These are phyloP conservation scores for Heterodera schachtii DNA, from an alignment of 1,140 invertebrate species.

Conservation along the genomic window DNA sequence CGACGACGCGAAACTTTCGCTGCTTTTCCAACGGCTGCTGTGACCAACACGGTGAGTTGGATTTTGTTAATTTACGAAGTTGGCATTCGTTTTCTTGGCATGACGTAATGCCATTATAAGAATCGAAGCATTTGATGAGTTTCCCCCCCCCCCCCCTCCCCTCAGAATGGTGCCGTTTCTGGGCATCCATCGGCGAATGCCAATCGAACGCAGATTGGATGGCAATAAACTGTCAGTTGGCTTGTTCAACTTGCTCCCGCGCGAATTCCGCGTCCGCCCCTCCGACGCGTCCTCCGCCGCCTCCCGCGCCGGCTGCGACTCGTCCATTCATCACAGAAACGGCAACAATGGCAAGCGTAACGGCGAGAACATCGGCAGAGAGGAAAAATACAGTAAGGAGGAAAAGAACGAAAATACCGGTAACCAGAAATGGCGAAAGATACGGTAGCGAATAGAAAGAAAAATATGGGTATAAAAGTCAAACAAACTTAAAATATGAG, in stretches of 20 bases:
- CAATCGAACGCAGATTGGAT: slow-evolving; percentile 55
- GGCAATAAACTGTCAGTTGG: slow-evolving; percentile 50
- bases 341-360: not conserved
- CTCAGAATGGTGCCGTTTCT: slow-evolving; percentile 50
- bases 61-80: not conserved
- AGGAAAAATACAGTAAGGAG: slow-evolving; percentile 3
- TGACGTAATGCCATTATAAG: not conserved
- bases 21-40: slow-evolving; percentile 54
- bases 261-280: not conserved
- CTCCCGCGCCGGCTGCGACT: no score
- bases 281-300: slow-evolving; percentile 9
- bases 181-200: slow-evolving; percentile 55
- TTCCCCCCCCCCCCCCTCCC: not conserved
- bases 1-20: slow-evolving; percentile 51
- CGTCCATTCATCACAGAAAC: not conserved
- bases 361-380: not conserved
- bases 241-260: slow-evolving; percentile 36
- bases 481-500: not conserved
- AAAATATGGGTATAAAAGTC: no score
- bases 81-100: not conserved
- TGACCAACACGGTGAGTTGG: slow-evolving; percentile 49
- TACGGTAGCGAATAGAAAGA: no score
- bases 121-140: not conserved
- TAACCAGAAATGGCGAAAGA: not conserved
- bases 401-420: no score